Evolutionary conservation across 2,888 invertebrate genomes (phyloP).

Genomic region (Disparrhopalites patrizii): DNA sequence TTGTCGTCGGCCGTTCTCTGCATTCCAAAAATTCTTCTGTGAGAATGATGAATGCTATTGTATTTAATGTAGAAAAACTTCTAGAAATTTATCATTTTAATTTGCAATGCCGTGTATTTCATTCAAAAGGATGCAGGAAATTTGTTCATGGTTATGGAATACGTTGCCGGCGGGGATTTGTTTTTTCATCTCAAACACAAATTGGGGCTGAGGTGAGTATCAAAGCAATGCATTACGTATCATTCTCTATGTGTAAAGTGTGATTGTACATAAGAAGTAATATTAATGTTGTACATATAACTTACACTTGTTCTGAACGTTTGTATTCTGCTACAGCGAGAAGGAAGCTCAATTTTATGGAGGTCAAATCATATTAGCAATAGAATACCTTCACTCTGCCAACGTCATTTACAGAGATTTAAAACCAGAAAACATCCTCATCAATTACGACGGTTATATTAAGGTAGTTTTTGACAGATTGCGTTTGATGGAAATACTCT

Average conservation of each 20-base stretch:
- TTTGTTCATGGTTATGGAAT: slow-evolving; percentile 19
- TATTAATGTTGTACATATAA: neutral
- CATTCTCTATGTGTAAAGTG: neutral
- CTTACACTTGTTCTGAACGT: neutral
- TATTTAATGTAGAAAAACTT: no score
- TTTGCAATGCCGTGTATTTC: neutral
- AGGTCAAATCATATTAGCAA: slow-evolving; percentile 17
- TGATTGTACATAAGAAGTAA: neutral
- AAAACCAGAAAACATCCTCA: slow-evolving; percentile 23
- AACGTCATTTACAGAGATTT: slow-evolving; percentile 19
- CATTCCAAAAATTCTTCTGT: no score
- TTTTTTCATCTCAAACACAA: slow-evolving; percentile 18
- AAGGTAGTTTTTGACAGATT: slow-evolving; percentile 9
- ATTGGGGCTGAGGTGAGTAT: slow-evolving; percentile 13
- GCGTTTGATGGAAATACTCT: neutral
- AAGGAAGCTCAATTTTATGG: slow-evolving; percentile 22
- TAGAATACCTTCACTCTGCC: slow-evolving; percentile 21
- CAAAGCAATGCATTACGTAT: neutral
- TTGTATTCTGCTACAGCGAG: slow-evolving; percentile 3
- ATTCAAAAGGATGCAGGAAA: slow-evolving; percentile 16
- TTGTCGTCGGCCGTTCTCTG: no score
- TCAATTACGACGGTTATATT: slow-evolving; percentile 21
- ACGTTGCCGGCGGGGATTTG: slow-evolving; percentile 14
- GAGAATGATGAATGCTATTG: no score
- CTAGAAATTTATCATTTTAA: neutral